Evolutionary conservation across 2,797 vertebrate genomes (phyloP), one percentile per base, ranked within the genome.

Genomic region (Anguilla obscura): DNA sequence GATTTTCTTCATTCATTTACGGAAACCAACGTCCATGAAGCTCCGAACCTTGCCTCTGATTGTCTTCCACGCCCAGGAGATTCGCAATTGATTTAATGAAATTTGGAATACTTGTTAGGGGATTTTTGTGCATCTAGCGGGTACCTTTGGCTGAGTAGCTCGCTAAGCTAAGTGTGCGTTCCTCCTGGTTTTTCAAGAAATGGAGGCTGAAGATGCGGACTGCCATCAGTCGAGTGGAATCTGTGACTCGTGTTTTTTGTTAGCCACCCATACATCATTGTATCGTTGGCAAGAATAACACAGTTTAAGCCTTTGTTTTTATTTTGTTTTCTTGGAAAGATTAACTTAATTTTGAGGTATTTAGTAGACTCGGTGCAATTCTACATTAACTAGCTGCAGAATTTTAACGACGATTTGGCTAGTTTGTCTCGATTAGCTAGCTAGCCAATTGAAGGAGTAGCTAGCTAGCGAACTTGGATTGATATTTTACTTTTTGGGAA

Each of bases 171-270:
- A 83, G 89, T 90, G 89, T 83, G 90, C 86, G 89, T 89, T 91
- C 88, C 91, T 86, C 84, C 92, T 52, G 91, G 93, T 93, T 91
- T 94, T 93, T 92, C 84, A 92, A 95, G 97, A 97, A 96, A 99
- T 99, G 98, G 98, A 99, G 97, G 97, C 95, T 92, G 97, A 98
- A 95, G 97, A 98, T 96, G 96, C 97, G 93, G 97, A 97, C 95
- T 95, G 96, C 94, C 93, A 94, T 93, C 95, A 94, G 95, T 96
- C 92, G 92, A 92, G 91, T 91, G 69, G 93, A 93, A 93, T 91
- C 91, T 92, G 90, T 90, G 93, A 93, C 92, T 92, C 92, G 94
- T 93, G 93, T 94, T 93, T 91, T 93, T 91, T 90, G 94, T 90
- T 93, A 91, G 94, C 95, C 93, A 92, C 90, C 92, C 90, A 91